Evolutionary conservation across 2,888 invertebrate species (phyloP).

Genomic region (Protula sp.): DNA sequence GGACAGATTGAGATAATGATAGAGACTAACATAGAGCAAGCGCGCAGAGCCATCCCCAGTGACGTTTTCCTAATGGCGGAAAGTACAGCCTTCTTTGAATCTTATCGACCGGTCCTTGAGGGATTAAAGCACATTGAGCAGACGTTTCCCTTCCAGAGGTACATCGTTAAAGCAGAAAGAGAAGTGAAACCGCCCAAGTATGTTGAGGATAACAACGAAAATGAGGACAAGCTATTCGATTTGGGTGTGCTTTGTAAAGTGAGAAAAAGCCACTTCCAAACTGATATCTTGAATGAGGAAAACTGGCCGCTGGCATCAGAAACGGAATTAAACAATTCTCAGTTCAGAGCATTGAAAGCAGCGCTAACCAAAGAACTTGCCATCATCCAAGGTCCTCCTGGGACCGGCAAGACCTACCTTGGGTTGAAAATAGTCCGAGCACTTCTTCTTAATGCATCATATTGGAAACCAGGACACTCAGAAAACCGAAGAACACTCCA

Average conservation of each 20-base stretch:
- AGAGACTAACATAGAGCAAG: slow-evolving; percentile 14
- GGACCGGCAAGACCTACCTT: slow-evolving; percentile 62
- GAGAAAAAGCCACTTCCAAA: no score
- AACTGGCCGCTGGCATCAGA: slow-evolving; percentile 9
- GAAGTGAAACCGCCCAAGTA: slow-evolving; percentile 53
- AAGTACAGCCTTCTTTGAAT: slow-evolving; percentile 74
- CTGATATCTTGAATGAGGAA: not conserved
- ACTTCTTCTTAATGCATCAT: slow-evolving; percentile 60
- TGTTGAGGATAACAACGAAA: slow-evolving; percentile 24
- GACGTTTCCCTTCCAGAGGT: slow-evolving; percentile 64
- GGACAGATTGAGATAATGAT: slow-evolving; percentile 34
- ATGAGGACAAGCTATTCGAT: slow-evolving; percentile 2
- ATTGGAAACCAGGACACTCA: slow-evolving; percentile 71
- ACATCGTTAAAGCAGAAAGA: slow-evolving; percentile 61
- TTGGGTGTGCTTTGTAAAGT: not conserved
- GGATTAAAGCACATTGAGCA: slow-evolving; percentile 62
- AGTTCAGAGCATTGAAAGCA: slow-evolving; percentile 22
- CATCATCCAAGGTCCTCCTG: slow-evolving; percentile 65
- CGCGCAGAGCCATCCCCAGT: slow-evolving; percentile 10
- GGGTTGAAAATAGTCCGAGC: slow-evolving; percentile 68
- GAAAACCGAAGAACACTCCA: slow-evolving; percentile 60
- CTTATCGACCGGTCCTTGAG: slow-evolving; percentile 69
- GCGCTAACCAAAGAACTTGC: slow-evolving; percentile 43
- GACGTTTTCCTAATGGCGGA: slow-evolving; percentile 63
- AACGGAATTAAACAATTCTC: slow-evolving; percentile 35